These are phyloP conservation scores for Tenthredo scrophulariae DNA, from an alignment of 2,888 invertebrate species.

Conservation along the genomic window DNA sequence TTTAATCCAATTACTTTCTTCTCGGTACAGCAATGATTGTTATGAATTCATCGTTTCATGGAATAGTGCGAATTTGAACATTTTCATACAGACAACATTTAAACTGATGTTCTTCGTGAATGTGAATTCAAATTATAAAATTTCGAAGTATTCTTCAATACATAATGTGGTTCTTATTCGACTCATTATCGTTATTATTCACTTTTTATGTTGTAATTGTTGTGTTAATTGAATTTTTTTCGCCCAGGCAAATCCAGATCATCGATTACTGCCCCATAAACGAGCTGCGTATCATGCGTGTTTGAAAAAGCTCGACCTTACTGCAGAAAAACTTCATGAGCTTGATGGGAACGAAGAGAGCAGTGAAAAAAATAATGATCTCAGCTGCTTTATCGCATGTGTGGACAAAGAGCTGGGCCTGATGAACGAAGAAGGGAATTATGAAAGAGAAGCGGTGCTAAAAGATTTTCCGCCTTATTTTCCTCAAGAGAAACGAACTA, in stretches of 20 bases:
- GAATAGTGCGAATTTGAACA: not conserved
- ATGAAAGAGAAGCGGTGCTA: no score
- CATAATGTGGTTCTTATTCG: not conserved
- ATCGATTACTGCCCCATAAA: not conserved
- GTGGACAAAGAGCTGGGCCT: no score
- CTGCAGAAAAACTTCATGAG: not conserved
- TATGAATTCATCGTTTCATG: not conserved
- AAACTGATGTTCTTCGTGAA: not conserved
- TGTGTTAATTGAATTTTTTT: not conserved
- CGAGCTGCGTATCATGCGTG: not conserved
- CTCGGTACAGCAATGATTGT: not conserved
- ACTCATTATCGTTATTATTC: not conserved
- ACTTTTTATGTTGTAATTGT: not conserved
- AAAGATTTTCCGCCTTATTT: no score
- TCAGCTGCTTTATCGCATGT: no score
- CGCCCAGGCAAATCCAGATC: not conserved
- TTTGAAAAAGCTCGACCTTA: conserved; percentile 4
- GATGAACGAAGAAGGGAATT: no score
- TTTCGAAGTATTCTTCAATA: not conserved
- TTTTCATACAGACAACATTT: not conserved
- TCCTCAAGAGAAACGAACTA: no score
- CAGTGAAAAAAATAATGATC: no score
- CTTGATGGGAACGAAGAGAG: not conserved
- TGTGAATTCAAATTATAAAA: not conserved
- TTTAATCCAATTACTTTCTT: not conserved